Evolutionary conservation across 2,888 invertebrate genomes (phyloP).

Genomic region (Dromius quadrimaculatus): DNA sequence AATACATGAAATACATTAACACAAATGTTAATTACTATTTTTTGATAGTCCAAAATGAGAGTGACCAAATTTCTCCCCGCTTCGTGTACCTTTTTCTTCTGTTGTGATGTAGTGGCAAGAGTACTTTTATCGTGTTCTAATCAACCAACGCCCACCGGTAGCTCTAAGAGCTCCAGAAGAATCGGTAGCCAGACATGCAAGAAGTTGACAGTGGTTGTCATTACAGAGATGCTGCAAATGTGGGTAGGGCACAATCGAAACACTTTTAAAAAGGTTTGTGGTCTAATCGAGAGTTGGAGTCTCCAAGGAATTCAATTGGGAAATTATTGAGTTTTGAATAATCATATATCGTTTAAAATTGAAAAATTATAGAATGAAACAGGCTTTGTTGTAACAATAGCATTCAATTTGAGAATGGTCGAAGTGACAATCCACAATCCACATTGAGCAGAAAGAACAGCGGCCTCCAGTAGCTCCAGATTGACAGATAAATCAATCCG

Average conservation of each 20-base stretch:
- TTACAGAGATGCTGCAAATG: constrained; percentile 18
- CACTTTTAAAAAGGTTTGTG: constrained; percentile 4
- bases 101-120: too few species aligned
- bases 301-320: too few species aligned
- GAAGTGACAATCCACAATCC: background rate
- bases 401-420: background rate
- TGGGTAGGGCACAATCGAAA: constrained; percentile 31
- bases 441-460: constrained; percentile 14
- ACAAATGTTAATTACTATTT: too few species aligned
- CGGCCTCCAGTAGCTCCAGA: constrained; percentile 43
- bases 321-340: too few species aligned
- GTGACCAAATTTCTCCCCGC: too few species aligned
- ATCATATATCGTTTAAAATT: too few species aligned
- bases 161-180: constrained; percentile 12
- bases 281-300: constrained; percentile 13
- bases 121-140: constrained; percentile 53
- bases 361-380: too few species aligned
- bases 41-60: too few species aligned
- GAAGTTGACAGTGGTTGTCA: constrained; percentile 53
- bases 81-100: too few species aligned
- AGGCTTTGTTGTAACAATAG: too few species aligned
- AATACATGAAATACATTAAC: too few species aligned
- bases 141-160: constrained; percentile 52
- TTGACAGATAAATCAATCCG: constrained; percentile 53
- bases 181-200: constrained; percentile 51